Base-by-base conservation (phyloP, 2,113 vertebrate species). In the Pseudorectes ferrugineus region DNA sequence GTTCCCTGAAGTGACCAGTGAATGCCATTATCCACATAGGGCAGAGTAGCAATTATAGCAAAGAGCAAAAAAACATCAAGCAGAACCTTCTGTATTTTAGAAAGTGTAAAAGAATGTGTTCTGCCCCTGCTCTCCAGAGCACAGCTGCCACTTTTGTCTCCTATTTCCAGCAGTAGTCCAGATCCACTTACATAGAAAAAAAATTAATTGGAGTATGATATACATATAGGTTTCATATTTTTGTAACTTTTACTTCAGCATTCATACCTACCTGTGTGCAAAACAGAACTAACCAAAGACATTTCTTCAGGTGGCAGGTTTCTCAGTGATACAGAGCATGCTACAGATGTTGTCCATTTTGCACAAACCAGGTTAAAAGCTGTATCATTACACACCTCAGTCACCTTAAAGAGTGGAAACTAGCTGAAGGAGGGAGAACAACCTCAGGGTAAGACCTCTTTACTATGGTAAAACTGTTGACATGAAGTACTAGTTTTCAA, bases 181-280 rank as follows among this genome's bases (percentile, higher is more conserved):
- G 9, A 23, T 24, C 13, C 22, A 52, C 10, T 40, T n/a, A 26
- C 0, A 0, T 6, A 46, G 11, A 26, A 28, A 45, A 51, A 51
- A 63, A 26, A 3, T 19, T 26, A 38, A 71, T 9, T 9, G 20
- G 13, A 24, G 3, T 18, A 9, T 38, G 13, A 33, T 63, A 55
- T 5, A 36, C 3, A 45, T 31, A 62, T 23, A 46, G 35, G 3
- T 57, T 19, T 65, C 1, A 16, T 23, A 48, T 28, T 57, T 87
- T 51, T 74, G 7, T 57, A 52, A 33, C 8, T 88, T 71, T 31
- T 21, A 36, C 23, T 65, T 38, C 8, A 26, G 13, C 13, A n/a
- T 8, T 13, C 6, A 14, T 4, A 12, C 5, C 15, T 5, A 12
- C 14, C 20, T 26, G 40, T n/a, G n/a, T 75, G 55, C 10, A 45